Percentiles rank a stretch among this genome's conserved stretches.
phyloP scores from a whole-genome alignment of 2,113 vertebrate species.

The Panurus biarmicus region DNA sequence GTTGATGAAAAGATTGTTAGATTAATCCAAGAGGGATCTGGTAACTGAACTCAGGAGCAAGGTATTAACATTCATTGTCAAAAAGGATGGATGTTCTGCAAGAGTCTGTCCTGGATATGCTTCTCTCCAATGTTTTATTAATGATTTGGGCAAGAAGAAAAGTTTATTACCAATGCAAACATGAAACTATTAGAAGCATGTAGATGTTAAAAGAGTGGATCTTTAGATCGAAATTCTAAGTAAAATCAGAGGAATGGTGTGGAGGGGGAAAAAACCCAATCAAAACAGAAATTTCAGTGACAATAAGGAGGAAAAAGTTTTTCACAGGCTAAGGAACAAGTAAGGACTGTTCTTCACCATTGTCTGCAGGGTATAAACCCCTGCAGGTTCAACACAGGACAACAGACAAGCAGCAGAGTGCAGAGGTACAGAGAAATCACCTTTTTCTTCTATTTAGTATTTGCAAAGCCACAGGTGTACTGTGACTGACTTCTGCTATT shows the following conservation, averaged over 20 bases:
- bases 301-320: neutral
- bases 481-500: neutral
- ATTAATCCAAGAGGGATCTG: neutral
- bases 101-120: neutral
- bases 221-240: neutral
- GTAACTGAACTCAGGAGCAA: neutral
- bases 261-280: accelerated
- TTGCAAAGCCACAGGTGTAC: neutral
- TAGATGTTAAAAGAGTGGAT: neutral
- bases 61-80: neutral
- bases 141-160: neutral
- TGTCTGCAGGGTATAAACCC: neutral
- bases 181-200: neutral
- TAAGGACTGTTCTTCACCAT: neutral
- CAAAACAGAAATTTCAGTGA: neutral
- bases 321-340: neutral
- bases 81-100: neutral
- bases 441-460: neutral
- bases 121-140: neutral
- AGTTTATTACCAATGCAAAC: neutral
- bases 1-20: neutral
- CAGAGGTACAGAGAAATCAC: neutral
- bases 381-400: neutral
- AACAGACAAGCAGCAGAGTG: neutral
- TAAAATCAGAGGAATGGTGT: neutral